Base-by-base conservation (phyloP, 2,113 vertebrate genomes). In the Thinocorus orbignyianus region DNA sequence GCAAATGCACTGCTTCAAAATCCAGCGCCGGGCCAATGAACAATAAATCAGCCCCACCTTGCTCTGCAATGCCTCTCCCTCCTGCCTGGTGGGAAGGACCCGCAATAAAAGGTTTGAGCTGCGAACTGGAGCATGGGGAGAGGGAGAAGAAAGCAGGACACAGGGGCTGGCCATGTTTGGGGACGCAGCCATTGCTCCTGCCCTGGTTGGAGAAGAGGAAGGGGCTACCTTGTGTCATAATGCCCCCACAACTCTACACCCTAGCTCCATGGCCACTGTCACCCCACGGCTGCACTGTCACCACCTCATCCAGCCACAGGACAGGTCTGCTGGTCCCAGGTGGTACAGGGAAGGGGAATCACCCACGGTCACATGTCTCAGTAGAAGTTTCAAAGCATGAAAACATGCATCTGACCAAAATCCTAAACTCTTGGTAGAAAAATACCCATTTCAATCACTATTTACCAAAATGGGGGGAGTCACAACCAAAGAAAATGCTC, bases 31-130 rank as follows among this genome's bases (percentile, higher is more conserved):
- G 81, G 93, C 92, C 79, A 88, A 71, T 28, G 93, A 91, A 76
- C 95, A 92, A 94, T 96, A 96, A 96, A 96, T 95, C 96, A 96
- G 95, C 92, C 96, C 93, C 95, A 96, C 95, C 96, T 97, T 87
- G 55, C 95, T 94, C 88, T 9, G 70, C 92, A 94, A 65, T 81
- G 92, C 71, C 86, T 88, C 80, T 89, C 91, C 91, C 96, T 94
- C 92, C 87, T 5, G 11, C 15, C 1, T 4, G 17, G 90, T 35
- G 7, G 65, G 77, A 86, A 86, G 77, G 49, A 84, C 37, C 3
- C 0, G 91, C 69, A 89, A 81, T 70, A 92, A 86, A 83, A 89
- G 77, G 69, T 80, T 80, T 77, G 83, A 89, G 86, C 83, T 86
- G 57, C 2, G 5, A 74, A 71, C 13, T 0, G 0, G 49, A 84